These are phyloP conservation scores for Xylophagus ater DNA, from an alignment of 2,888 invertebrate genomes.

Conservation along the genomic window DNA sequence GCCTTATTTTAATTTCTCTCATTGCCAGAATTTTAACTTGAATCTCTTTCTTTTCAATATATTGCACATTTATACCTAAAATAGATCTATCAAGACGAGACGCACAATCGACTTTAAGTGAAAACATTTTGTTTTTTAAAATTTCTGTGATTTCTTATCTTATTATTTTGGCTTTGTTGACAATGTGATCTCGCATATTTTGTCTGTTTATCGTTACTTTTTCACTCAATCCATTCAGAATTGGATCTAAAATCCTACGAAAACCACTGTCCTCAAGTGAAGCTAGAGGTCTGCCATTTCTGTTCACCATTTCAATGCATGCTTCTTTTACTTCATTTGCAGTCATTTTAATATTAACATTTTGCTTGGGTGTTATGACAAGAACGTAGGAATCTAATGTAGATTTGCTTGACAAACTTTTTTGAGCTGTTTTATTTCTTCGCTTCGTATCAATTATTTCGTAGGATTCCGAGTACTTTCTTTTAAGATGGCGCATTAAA, in stretches of 20 bases:
- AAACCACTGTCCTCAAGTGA: too few relatives aligned
- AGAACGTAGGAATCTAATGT: too few relatives aligned
- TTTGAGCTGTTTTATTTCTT: conserved; percentile 1
- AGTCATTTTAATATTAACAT: too few relatives aligned
- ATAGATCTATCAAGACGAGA: conserved; percentile 9
- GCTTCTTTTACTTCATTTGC: too few relatives aligned
- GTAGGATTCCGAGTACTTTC: conserved; percentile 4
- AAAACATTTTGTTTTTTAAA: conserved; percentile 9
- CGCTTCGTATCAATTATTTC: too few relatives aligned
- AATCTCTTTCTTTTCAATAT: conserved; percentile 10
- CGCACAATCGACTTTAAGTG: conserved; percentile 14
- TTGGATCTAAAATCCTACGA: too few relatives aligned
- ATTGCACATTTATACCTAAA: conserved; percentile 14
- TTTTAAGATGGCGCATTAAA: conserved; percentile 3
- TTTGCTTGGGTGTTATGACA: too few relatives aligned
- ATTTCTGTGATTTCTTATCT: neutral
- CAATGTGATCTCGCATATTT: neutral
- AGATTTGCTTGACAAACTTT: neutral
- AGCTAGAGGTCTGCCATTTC: conserved; percentile 13
- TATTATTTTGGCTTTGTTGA: conserved; percentile 4
- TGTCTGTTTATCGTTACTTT: conserved; percentile 6
- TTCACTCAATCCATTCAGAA: conserved; percentile 6
- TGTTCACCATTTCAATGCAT: conserved; percentile 12
- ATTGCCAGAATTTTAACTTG: conserved; percentile 12
- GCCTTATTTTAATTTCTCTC: conserved; percentile 12